Conservation (phyloP, 1,140 invertebrate genomes). For the Drosophila pseudoananassae region DNA sequence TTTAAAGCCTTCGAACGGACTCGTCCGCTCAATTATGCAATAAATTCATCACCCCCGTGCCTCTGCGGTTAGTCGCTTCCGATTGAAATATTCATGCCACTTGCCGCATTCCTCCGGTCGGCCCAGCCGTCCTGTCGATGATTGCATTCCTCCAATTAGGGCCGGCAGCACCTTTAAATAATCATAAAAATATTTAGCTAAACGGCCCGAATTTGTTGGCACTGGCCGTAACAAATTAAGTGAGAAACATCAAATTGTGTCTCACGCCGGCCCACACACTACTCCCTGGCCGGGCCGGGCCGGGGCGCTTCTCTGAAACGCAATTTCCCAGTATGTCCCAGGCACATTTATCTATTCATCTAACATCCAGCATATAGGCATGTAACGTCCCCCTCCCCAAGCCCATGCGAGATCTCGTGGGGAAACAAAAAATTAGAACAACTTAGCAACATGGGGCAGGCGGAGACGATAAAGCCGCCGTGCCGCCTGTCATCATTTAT, state of each 20-base stretch:
- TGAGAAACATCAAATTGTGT: constrained; percentile 77
- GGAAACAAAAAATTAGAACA: constrained; percentile 78
- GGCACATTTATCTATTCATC: constrained; percentile 57
- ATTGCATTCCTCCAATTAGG: constrained; percentile 64
- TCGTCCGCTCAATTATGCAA: constrained; percentile 79
- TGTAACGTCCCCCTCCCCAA: constrained; percentile 9
- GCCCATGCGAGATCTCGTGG: constrained; percentile 43
- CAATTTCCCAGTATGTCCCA: constrained; percentile 48
- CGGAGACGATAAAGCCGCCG: constrained; percentile 65
- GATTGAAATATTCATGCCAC: constrained; percentile 66
- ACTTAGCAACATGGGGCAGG: constrained; percentile 62
- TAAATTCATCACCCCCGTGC: constrained; percentile 70
- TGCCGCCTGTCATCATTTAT: constrained; percentile 80
- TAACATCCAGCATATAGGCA: constrained; percentile 35
- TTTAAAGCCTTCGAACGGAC: constrained; percentile 64
- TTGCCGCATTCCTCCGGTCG: constrained; percentile 31
- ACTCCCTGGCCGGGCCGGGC: neutral
- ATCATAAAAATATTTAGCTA: constrained; percentile 62
- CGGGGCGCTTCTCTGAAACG: constrained; percentile 39
- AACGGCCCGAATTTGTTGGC: constrained; percentile 66
- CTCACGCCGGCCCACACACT: constrained; percentile 44
- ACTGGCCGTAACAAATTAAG: constrained; percentile 73
- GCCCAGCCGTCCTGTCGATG: neutral
- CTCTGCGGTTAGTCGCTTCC: constrained; percentile 15
- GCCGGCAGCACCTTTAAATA: constrained; percentile 59